Conservation (phyloP, 1,140 invertebrate genomes). For the Apis florea region DNA sequence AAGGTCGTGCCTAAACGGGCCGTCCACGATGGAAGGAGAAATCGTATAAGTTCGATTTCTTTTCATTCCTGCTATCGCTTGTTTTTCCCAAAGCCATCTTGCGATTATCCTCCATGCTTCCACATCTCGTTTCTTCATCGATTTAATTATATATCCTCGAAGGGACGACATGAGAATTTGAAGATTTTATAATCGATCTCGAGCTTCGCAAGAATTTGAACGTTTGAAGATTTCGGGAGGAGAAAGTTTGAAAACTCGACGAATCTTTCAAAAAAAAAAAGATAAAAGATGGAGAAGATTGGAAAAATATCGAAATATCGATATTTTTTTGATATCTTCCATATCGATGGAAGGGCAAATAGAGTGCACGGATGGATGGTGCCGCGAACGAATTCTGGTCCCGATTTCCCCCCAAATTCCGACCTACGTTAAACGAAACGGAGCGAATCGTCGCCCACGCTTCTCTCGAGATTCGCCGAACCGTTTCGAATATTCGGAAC, state of each 20-base stretch:
- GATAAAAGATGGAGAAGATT: too few relatives aligned
- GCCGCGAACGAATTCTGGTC: not conserved
- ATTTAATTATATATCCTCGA: not conserved
- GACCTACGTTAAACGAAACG: conserved; percentile 41
- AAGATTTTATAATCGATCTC: not conserved
- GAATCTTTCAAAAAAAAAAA: too few relatives aligned
- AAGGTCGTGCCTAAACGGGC: conserved; percentile 66
- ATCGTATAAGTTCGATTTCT: not conserved
- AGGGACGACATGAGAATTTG: not conserved
- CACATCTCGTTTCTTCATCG: not conserved
- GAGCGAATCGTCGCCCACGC: conserved; percentile 26
- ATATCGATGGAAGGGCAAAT: not conserved
- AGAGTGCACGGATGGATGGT: not conserved
- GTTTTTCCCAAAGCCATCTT: not conserved
- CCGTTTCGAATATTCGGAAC: conserved; percentile 48
- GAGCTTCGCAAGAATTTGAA: too few relatives aligned
- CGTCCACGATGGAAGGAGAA: conserved; percentile 14
- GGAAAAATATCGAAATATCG: too few relatives aligned
- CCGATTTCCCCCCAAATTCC: conserved; percentile 25
- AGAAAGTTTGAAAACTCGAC: too few relatives aligned
- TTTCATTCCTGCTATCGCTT: not conserved
- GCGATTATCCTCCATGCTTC: not conserved
- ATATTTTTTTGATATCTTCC: not conserved
- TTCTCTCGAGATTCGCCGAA: conserved; percentile 20
- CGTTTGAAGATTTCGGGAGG: not conserved